A percentile compares a stretch with the other conserved stretches of the same genome.
Conservation (phyloP, 2,113 vertebrate genomes). For the Melanostigma gelatinosum region DNA sequence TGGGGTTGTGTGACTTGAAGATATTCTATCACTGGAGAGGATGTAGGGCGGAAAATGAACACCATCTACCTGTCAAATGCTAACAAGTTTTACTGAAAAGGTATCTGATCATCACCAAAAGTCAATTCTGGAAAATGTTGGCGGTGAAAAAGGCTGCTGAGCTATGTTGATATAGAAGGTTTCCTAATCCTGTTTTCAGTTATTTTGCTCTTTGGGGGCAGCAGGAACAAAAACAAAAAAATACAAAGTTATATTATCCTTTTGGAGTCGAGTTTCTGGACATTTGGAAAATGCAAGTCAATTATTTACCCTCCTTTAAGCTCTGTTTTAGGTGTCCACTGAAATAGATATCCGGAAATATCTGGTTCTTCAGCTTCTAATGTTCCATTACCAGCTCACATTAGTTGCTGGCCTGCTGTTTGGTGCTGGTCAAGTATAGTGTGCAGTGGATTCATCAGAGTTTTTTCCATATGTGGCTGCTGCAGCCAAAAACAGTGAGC, state of each 20-base stretch:
- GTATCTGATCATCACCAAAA: not conserved
- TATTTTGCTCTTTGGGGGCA: not conserved
- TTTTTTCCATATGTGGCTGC: not conserved
- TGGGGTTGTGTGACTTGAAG: conserved; percentile 56
- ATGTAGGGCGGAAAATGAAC: conserved; percentile 50
- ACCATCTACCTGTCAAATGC: conserved; percentile 41
- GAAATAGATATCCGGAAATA: not conserved
- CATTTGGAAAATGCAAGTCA: not conserved
- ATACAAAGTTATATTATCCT: not conserved
- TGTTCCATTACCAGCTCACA: not conserved
- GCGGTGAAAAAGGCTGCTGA: not conserved
- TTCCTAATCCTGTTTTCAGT: not conserved
- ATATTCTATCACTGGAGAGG: conserved; percentile 52
- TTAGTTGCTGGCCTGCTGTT: not conserved
- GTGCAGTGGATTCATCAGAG: not conserved
- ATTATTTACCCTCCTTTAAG: not conserved
- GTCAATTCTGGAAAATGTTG: not conserved
- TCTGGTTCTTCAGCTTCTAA: not conserved
- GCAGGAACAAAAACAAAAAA: not conserved
- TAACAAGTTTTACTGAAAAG: conserved; percentile 2
- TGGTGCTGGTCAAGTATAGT: not conserved
- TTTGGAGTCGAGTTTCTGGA: not conserved
- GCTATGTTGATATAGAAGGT: not conserved
- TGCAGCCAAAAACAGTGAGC: not conserved
- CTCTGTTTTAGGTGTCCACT: not conserved